Percentiles rank a stretch among this genome's conserved stretches.
These are phyloP conservation scores for Tetramorium alpestre DNA, from an alignment of 1,140 invertebrate genomes.

Conservation along the genomic window DNA sequence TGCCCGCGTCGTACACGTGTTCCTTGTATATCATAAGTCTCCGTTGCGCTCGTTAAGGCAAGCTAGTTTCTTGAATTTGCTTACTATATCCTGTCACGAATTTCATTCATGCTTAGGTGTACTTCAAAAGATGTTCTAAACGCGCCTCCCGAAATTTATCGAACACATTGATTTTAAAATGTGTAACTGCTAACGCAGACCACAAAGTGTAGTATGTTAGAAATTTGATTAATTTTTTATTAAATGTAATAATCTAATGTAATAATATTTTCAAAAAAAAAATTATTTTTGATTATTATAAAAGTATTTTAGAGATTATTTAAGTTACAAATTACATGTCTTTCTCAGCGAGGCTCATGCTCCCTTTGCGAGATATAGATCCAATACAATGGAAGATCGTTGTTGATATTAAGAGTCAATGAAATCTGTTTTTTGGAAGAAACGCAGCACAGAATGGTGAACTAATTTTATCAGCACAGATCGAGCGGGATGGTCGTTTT, in stretches of 20 bases:
- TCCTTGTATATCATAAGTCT: constrained; percentile 69
- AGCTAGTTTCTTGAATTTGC: constrained; percentile 55
- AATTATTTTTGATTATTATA: not conserved
- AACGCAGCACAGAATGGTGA: not conserved
- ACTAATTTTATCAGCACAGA: constrained; percentile 27
- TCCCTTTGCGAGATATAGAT: not conserved
- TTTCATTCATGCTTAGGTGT: constrained; percentile 63
- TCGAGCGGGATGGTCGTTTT: not conserved
- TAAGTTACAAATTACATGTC: not conserved
- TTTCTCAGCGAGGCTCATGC: not conserved
- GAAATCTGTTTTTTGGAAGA: not conserved
- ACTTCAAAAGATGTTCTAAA: constrained; percentile 3
- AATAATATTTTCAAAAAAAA: not conserved
- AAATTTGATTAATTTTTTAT: not conserved
- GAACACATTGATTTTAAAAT: not conserved
- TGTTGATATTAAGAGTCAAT: constrained; percentile 19
- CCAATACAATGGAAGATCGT: not conserved
- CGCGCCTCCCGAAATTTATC: not conserved
- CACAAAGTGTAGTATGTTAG: not conserved
- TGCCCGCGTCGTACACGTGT: constrained; percentile 64
- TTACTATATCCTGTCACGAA: constrained; percentile 65
- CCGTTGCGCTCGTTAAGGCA: constrained; percentile 46
- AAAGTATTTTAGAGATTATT: not conserved
- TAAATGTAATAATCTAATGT: not conserved
- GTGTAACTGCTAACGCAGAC: not conserved